A percentile compares a stretch with the other conserved stretches of the same genome.
These are phyloP conservation scores for Sarcophaga subvicina DNA, from an alignment of 2,888 invertebrate species.

Conservation along the genomic window DNA sequence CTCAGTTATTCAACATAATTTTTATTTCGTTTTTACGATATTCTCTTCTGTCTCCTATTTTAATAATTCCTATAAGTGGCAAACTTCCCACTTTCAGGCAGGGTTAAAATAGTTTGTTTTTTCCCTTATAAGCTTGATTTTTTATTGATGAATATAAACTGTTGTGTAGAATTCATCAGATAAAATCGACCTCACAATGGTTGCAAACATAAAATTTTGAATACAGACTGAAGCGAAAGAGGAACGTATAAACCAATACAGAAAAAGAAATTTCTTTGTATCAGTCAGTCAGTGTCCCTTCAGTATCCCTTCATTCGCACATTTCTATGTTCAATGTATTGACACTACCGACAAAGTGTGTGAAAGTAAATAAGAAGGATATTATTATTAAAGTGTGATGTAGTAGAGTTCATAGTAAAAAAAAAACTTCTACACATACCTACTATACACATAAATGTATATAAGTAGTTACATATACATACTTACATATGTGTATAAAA, in stretches of 20 bases:
- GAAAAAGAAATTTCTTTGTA: background rate
- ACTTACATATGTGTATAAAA: background rate
- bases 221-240: background rate
- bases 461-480: background rate
- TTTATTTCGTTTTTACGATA: too few relatives aligned
- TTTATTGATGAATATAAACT: background rate
- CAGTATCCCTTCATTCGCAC: background rate
- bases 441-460: background rate
- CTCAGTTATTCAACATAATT: too few relatives aligned
- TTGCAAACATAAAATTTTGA: slow-evolving; percentile 5
- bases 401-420: too few relatives aligned
- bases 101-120: too few relatives aligned
- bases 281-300: too few relatives aligned
- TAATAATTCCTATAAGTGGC: too few relatives aligned
- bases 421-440: background rate
- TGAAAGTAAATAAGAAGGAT: slow-evolving; percentile 20
- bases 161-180: background rate
- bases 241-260: background rate
- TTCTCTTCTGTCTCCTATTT: too few relatives aligned
- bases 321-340: background rate
- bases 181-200: background rate
- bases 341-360: slow-evolving; percentile 16
- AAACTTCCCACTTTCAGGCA: too few relatives aligned
- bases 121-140: background rate
- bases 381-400: background rate